phyloP scores from a whole-genome alignment of 2,113 vertebrate genomes.

The Serilophus lunatus region DNA sequence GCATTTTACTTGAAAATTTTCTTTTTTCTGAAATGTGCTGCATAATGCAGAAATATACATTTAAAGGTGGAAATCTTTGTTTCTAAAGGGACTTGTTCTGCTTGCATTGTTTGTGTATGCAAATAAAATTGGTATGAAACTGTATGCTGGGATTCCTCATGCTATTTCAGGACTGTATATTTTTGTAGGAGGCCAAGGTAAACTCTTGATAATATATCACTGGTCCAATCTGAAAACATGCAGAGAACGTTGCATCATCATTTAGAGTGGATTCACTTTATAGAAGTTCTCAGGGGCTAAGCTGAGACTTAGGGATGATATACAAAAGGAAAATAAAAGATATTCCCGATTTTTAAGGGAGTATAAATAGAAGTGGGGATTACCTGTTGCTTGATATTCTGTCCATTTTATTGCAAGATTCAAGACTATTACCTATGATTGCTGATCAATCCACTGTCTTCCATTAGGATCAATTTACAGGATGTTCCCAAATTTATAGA shows the following conservation, averaged over 20 bases:
- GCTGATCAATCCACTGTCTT: not conserved
- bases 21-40: not conserved
- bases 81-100: not conserved
- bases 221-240: not conserved
- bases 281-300: not conserved
- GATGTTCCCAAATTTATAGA: not conserved
- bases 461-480: not conserved
- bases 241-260: not conserved
- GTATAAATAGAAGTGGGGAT: not conserved
- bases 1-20: not conserved
- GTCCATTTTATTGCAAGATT: not conserved
- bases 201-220: not conserved
- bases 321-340: not conserved
- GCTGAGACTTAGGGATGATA: not conserved
- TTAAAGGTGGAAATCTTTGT: not conserved
- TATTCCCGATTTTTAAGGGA: not conserved
- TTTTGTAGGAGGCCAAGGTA: not conserved
- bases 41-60: not conserved
- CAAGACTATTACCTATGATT: not conserved
- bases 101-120: not conserved
- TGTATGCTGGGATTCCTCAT: not conserved
- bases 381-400: not conserved
- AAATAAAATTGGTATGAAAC: not conserved
- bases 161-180: not conserved
- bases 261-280: not conserved